Conservation (phyloP, 2,888 invertebrate genomes). For the Deilephila elpenor region DNA sequence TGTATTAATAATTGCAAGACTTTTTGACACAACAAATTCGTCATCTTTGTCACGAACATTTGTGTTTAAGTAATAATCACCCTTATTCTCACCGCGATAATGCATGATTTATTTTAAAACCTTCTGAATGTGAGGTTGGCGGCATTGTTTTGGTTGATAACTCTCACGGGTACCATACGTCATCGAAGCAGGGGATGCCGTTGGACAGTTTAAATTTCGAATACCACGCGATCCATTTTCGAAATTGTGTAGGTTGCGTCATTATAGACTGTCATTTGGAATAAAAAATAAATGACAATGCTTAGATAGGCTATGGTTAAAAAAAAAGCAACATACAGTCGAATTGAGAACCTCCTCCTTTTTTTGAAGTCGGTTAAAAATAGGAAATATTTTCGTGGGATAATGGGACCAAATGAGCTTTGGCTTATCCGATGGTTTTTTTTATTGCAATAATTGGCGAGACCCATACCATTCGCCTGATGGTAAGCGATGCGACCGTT, state of each 20-base stretch:
- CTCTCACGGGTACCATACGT: slow-evolving; percentile 74
- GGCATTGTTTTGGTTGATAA: slow-evolving; percentile 59
- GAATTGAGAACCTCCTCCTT: too few relatives aligned
- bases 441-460: too few relatives aligned
- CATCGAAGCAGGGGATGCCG: slow-evolving; percentile 59
- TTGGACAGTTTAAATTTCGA: slow-evolving; percentile 78
- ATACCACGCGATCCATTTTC: slow-evolving; percentile 67
- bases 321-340: too few relatives aligned
- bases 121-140: slow-evolving; percentile 17
- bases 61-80: slow-evolving; percentile 8
- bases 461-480: too few relatives aligned
- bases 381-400: too few relatives aligned
- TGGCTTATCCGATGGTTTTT: too few relatives aligned
- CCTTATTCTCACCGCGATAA: slow-evolving; percentile 4
- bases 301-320: not conserved
- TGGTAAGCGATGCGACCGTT: too few relatives aligned
- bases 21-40: slow-evolving; percentile 11
- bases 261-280: slow-evolving; percentile 1
- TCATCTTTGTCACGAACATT: not conserved
- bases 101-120: slow-evolving; percentile 21
- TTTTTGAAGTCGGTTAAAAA: too few relatives aligned
- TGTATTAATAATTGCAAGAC: slow-evolving; percentile 18
- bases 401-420: too few relatives aligned
- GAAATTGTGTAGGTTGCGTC: slow-evolving; percentile 47
- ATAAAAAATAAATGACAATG: not conserved